Conservation (phyloP, 2,888 invertebrate species). For the Baronia brevicornis region DNA sequence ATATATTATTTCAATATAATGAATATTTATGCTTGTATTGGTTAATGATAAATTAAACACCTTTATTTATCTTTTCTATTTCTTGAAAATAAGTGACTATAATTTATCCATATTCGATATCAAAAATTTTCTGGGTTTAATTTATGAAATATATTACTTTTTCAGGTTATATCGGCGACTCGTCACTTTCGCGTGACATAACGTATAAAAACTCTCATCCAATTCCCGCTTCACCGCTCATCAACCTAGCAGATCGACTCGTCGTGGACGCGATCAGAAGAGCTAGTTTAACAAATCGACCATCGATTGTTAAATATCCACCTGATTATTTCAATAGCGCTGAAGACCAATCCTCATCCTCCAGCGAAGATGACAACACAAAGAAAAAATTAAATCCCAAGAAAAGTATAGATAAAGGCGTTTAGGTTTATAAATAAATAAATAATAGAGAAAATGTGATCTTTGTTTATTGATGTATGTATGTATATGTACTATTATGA, state of each 20-base stretch:
- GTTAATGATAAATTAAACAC: too few relatives aligned
- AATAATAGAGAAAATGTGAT: background rate
- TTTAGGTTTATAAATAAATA: conserved; percentile 16
- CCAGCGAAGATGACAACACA: conserved; percentile 48
- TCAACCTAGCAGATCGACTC: conserved; percentile 49
- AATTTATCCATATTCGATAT: too few relatives aligned
- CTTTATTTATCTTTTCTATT: too few relatives aligned
- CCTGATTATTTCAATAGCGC: conserved; percentile 54
- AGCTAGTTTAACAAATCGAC: conserved; percentile 54
- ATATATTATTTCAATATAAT: background rate
- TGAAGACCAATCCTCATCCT: conserved; percentile 50
- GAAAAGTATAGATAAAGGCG: conserved; percentile 24
- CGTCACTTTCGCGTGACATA: conserved; percentile 38
- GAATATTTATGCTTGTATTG: too few relatives aligned
- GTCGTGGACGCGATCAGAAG: conserved; percentile 59
- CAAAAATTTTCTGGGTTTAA: too few relatives aligned
- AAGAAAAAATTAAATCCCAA: conserved; percentile 17
- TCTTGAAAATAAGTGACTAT: too few relatives aligned
- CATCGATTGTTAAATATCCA: conserved; percentile 57
- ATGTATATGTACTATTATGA: background rate
- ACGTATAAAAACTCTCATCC: conserved; percentile 35
- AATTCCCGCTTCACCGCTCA: conserved; percentile 38
- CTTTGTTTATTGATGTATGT: conserved; percentile 3
- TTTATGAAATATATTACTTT: too few relatives aligned
- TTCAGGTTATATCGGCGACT: conserved; percentile 44